Conservation (phyloP, 2,888 invertebrate species). For the Cephonodes hylas region DNA sequence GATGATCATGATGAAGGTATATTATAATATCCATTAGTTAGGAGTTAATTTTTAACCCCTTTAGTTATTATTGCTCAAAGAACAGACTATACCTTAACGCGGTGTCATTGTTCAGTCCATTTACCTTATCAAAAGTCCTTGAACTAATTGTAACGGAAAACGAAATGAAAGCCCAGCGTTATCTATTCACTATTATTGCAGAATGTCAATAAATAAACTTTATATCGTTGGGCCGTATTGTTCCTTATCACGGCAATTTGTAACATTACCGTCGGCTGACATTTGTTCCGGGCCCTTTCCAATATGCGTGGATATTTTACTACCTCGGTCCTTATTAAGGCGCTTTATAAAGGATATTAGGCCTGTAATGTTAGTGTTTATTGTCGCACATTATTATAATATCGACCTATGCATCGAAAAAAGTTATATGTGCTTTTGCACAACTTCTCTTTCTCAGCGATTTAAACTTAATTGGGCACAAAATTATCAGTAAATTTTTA, state of each 20-base stretch:
- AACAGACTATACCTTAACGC: background rate
- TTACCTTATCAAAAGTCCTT: constrained; percentile 39
- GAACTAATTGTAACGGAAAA: constrained; percentile 49
- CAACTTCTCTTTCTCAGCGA: too few relatives aligned
- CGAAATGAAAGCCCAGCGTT: constrained; percentile 50
- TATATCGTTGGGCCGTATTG: constrained; percentile 38
- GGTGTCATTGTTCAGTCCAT: constrained; percentile 22
- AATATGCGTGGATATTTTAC: constrained; percentile 48
- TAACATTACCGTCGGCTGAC: constrained; percentile 46
- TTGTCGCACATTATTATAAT: too few relatives aligned
- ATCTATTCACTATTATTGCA: constrained; percentile 39
- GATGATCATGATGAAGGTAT: too few relatives aligned
- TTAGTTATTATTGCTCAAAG: background rate
- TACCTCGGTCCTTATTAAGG: constrained; percentile 44
- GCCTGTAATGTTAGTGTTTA: too few relatives aligned
- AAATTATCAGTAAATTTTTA: too few relatives aligned
- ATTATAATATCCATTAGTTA: too few relatives aligned
- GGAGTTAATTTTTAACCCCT: too few relatives aligned
- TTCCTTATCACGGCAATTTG: constrained; percentile 33
- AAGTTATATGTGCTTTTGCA: too few relatives aligned
- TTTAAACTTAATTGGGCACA: too few relatives aligned
- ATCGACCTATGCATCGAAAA: too few relatives aligned
- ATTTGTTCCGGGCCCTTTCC: constrained; percentile 57
- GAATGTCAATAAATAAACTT: constrained; percentile 48
- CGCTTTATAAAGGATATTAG: too few relatives aligned